phyloP scores from a whole-genome alignment of 2,797 vertebrate species.

The Enteromius fasciolatus region DNA sequence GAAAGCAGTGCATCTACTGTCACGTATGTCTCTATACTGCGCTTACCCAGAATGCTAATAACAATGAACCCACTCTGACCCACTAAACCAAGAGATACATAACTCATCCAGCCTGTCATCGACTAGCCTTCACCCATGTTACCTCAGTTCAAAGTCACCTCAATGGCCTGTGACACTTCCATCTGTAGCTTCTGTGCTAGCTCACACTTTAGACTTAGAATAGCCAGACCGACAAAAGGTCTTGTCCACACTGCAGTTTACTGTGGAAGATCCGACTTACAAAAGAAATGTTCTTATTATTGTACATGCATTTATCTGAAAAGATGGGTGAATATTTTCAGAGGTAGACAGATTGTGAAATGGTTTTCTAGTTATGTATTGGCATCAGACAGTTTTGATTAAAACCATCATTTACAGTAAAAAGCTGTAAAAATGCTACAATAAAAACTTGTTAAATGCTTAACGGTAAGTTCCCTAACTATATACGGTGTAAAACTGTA shows the following conservation, averaged over 20 bases:
- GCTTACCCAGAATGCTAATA: not conserved
- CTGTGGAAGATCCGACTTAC: not conserved
- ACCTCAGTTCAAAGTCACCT: slow-evolving; percentile 23
- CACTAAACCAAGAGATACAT: slow-evolving; percentile 13
- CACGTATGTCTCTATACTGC: not conserved
- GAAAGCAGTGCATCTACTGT: not conserved
- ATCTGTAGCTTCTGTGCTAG: slow-evolving; percentile 2
- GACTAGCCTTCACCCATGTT: slow-evolving; percentile 3
- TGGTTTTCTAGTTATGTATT: not conserved
- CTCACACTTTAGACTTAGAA: not conserved
- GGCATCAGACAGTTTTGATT: not conserved
- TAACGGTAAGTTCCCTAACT: too few relatives aligned
- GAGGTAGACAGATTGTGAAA: not conserved
- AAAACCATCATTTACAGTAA: not conserved
- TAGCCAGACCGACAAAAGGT: not conserved
- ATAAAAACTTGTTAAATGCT: too few relatives aligned
- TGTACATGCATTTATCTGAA: not conserved
- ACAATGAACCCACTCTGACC: slow-evolving; percentile 7
- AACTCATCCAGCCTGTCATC: slow-evolving; percentile 39
- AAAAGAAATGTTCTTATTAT: not conserved
- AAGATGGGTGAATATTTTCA: not conserved
- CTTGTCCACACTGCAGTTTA: not conserved
- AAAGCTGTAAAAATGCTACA: too few relatives aligned
- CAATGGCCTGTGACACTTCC: not conserved
- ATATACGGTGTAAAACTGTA: too few relatives aligned